Percentiles rank a stretch among this genome's conserved stretches.
These are phyloP conservation scores for Lordiphosa clarofinis DNA, from an alignment of 1,140 invertebrate genomes.

Conservation along the genomic window DNA sequence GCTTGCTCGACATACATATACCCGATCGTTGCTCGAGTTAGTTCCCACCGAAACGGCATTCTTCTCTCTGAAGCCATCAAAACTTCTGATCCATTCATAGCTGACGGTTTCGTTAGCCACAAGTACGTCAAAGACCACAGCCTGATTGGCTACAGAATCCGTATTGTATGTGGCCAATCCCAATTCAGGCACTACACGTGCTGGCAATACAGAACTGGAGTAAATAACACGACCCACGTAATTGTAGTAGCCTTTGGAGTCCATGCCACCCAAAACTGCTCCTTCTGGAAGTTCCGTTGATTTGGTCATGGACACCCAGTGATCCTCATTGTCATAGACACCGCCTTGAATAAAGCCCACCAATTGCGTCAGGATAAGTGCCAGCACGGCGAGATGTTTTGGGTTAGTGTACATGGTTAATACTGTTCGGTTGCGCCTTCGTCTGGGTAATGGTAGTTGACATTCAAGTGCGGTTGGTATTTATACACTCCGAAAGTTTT, in stretches of 20 bases:
- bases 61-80: constrained; percentile 40
- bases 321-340: constrained; percentile 32
- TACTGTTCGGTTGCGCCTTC: background rate
- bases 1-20: constrained; percentile 32
- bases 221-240: constrained; percentile 37
- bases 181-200: constrained; percentile 39
- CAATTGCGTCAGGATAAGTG: constrained; percentile 28
- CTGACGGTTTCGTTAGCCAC: constrained; percentile 38
- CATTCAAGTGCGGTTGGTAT: too few species aligned
- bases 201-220: constrained; percentile 28
- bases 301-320: constrained; percentile 27
- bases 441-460: too few species aligned
- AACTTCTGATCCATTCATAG: constrained; percentile 49
- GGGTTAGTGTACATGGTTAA: constrained; percentile 20
- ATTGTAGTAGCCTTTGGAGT: constrained; percentile 42
- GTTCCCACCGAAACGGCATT: constrained; percentile 52
- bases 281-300: constrained; percentile 24
- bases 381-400: constrained; percentile 12
- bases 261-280: constrained; percentile 32
- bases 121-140: constrained; percentile 22
- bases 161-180: constrained; percentile 34
- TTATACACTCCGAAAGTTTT: too few species aligned
- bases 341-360: constrained; percentile 32
- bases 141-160: background rate
- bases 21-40: constrained; percentile 22